Conservation (phyloP, 1,140 invertebrate genomes). For the Pachypsylla venusta region DNA sequence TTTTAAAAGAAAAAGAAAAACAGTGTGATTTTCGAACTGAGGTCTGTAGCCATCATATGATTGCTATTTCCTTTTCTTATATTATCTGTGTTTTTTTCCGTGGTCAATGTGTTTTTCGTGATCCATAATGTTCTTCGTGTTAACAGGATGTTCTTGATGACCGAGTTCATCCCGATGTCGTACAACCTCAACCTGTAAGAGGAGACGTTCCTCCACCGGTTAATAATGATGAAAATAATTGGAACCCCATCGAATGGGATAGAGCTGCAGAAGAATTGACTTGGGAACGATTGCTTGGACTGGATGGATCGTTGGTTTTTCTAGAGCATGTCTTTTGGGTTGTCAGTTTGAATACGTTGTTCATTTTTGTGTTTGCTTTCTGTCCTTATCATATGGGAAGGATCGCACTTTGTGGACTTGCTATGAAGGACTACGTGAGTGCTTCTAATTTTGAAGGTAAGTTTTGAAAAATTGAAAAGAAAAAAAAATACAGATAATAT, state of each 20-base stretch:
- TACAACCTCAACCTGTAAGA: slow-evolving; percentile 19
- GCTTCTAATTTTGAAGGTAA: slow-evolving; percentile 71
- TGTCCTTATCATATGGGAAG: slow-evolving; percentile 92
- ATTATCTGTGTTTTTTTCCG: too few relatives aligned
- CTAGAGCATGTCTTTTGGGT: slow-evolving; percentile 99
- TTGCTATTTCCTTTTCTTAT: too few relatives aligned
- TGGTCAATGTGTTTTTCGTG: too few relatives aligned
- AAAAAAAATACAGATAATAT: too few relatives aligned
- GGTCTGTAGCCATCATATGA: too few relatives aligned
- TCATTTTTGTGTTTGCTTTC: slow-evolving; percentile 89
- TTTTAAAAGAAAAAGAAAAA: too few relatives aligned
- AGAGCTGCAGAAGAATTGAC: slow-evolving; percentile 92
- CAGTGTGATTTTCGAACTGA: too few relatives aligned
- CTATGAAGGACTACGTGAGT: slow-evolving; percentile 55
- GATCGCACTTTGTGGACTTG: slow-evolving; percentile 57
- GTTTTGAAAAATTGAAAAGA: too few relatives aligned
- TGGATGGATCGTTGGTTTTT: slow-evolving; percentile 43
- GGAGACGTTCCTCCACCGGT: slow-evolving; percentile 34
- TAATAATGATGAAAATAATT: slow-evolving; percentile 70
- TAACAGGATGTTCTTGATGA: slow-evolving; percentile 22
- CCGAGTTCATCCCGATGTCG: slow-evolving; percentile 20
- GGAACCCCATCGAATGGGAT: slow-evolving; percentile 98
- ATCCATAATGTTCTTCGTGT: slow-evolving; percentile 19
- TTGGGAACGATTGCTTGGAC: slow-evolving; percentile 75
- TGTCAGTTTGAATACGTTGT: slow-evolving; percentile 89